These are phyloP conservation scores for Eulemur albifrons DNA, from an alignment of 2,797 vertebrate species.

Conservation along the genomic window DNA sequence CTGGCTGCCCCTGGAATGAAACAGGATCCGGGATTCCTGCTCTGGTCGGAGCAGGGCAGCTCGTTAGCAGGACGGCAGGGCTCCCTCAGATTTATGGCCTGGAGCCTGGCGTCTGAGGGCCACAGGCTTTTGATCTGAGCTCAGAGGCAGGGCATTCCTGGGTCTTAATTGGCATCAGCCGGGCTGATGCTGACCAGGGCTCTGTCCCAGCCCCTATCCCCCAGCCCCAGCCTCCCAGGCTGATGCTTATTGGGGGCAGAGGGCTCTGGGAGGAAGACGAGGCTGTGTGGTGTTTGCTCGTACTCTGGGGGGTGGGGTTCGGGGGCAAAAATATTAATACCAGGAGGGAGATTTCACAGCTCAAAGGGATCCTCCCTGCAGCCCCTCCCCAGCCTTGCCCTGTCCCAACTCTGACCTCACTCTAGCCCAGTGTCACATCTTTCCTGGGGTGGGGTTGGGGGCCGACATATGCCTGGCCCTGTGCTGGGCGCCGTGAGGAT, in stretches of 20 bases:
- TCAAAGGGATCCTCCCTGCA: background rate
- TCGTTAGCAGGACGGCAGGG: slow-evolving; percentile 12
- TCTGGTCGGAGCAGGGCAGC: background rate
- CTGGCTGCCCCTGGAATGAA: background rate
- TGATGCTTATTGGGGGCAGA: background rate
- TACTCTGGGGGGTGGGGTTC: background rate
- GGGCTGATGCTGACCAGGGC: slow-evolving; percentile 42
- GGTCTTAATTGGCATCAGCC: slow-evolving; percentile 54
- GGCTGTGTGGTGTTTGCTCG: background rate
- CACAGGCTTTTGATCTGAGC: slow-evolving; percentile 64
- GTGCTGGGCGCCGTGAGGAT: background rate
- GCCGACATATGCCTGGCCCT: background rate
- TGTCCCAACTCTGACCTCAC: background rate
- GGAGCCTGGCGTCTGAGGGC: slow-evolving; percentile 1
- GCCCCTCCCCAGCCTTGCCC: background rate
- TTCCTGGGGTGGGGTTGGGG: background rate
- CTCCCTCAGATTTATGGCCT: slow-evolving; percentile 58
- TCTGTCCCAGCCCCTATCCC: background rate
- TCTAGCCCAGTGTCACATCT: accelerated
- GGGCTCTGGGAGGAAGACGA: too few species aligned
- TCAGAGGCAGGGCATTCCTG: slow-evolving; percentile 35
- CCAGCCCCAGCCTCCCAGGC: background rate
- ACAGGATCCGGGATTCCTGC: background rate
- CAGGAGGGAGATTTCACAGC: background rate
- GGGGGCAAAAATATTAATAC: background rate